Evolutionary conservation across 2,888 invertebrate genomes (phyloP).

Genomic region (Odiellus spinosus): DNA sequence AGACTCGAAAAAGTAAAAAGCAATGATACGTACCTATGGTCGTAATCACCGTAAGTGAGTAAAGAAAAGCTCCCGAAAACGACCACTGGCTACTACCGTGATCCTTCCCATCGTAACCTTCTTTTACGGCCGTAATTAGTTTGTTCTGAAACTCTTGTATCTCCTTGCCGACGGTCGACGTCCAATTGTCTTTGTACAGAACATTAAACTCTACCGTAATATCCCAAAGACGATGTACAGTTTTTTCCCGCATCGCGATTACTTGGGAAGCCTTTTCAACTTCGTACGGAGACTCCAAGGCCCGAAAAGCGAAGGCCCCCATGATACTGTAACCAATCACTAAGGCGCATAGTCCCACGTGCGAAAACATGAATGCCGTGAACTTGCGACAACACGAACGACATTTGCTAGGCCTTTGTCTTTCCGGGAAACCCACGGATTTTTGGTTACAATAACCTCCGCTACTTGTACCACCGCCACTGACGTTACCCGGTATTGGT

Average conservation of each 20-base stretch:
- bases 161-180: conserved; percentile 51
- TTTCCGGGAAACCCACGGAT: no score
- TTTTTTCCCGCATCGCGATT: conserved; percentile 40
- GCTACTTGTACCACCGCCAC: no score
- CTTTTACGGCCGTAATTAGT: conserved; percentile 41
- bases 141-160: conserved; percentile 49
- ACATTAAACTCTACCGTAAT: conserved; percentile 50
- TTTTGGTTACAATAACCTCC: no score
- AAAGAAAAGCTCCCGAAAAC: conserved; percentile 43
- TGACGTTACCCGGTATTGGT: no score
- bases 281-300: conserved; percentile 9
- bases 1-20: no score
- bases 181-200: conserved; percentile 54
- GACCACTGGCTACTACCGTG: conserved; percentile 49
- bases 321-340: conserved; percentile 78
- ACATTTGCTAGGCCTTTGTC: conserved; percentile 3
- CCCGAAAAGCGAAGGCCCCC: conserved; percentile 73
- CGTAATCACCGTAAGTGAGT: conserved; percentile 17
- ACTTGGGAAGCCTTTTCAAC: conserved; percentile 29
- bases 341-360: conserved; percentile 82
- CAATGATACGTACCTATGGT: conserved; percentile 58
- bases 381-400: conserved; percentile 48
- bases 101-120: conserved; percentile 49
- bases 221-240: conserved; percentile 56
- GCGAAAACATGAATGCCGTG: conserved; percentile 88